Percentiles rank a stretch among this genome's conserved stretches.
Evolutionary conservation across 2,888 invertebrate genomes (phyloP).

Genomic region (Anthophora plumipes): DNA sequence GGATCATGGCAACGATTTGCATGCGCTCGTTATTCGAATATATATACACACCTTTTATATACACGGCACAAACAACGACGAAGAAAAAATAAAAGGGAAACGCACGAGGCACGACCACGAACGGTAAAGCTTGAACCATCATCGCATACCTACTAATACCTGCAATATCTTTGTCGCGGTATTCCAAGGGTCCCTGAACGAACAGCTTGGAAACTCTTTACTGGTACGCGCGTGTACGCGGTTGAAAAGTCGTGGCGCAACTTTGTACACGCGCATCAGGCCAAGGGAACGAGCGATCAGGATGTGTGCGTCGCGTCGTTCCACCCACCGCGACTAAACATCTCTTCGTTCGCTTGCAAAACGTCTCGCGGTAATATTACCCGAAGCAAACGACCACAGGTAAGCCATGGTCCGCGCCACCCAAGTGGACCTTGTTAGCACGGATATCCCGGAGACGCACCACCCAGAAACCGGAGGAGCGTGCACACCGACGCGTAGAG

Average conservation of each 20-base stretch:
- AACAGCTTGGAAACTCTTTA: constrained; percentile 14
- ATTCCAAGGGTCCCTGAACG: constrained; percentile 31
- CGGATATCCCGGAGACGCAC: constrained; percentile 74
- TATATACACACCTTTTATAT: constrained; percentile 11
- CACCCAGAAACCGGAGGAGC: constrained; percentile 79
- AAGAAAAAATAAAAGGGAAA: constrained; percentile 1
- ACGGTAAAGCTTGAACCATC: constrained; percentile 56
- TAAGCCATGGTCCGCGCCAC: constrained; percentile 76
- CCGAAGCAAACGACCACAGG: constrained; percentile 74
- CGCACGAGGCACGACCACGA: background rate
- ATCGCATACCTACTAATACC: constrained; percentile 67
- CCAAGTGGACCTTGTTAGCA: constrained; percentile 83
- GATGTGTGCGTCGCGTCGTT: constrained; percentile 34
- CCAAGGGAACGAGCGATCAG: constrained; percentile 33
- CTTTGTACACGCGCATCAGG: constrained; percentile 48
- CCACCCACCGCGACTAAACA: constrained; percentile 72
- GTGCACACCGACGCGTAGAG: constrained; percentile 56
- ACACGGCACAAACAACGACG: background rate
- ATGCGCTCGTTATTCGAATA: constrained; percentile 68
- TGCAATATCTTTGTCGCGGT: constrained; percentile 67
- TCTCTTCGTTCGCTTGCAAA: constrained; percentile 71
- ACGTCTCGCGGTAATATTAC: constrained; percentile 77
- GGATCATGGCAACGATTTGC: constrained; percentile 71
- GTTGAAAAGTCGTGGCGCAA: constrained; percentile 52
- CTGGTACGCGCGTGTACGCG: background rate